Conservation (phyloP, 2,888 invertebrate genomes). For the Adelognathus sp. region DNA sequence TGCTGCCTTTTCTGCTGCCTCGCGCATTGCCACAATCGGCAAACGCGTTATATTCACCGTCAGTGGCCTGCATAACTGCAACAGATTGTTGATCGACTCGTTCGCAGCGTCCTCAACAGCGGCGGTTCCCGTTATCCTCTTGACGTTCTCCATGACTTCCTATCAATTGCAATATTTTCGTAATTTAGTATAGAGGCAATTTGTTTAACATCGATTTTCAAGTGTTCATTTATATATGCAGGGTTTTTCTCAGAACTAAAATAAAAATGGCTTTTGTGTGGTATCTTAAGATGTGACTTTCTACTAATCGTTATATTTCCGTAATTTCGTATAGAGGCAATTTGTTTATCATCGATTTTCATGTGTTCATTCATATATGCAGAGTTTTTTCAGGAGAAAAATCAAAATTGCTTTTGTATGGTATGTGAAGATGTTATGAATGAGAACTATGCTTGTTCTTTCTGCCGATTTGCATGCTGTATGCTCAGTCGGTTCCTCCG, state of each 20-base stretch:
- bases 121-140: neutral
- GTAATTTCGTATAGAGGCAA: neutral
- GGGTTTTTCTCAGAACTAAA: neutral
- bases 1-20: neutral
- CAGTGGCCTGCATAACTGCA: slow-evolving; percentile 46
- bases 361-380: neutral
- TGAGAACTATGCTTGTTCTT: no score
- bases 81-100: neutral
- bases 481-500: no score
- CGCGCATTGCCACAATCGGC: slow-evolving; percentile 15
- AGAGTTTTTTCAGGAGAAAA: neutral
- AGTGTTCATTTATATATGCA: neutral
- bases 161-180: neutral
- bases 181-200: neutral
- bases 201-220: neutral
- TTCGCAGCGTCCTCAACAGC: no score
- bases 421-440: no score
- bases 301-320: neutral
- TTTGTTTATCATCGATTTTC: neutral
- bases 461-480: no score
- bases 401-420: no score
- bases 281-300: no score
- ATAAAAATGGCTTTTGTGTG: no score
- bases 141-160: neutral
- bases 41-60: slow-evolving; percentile 46